Evolutionary conservation across 2,113 vertebrate species (phyloP).

Genomic region (Rattus norvegicus): DNA sequence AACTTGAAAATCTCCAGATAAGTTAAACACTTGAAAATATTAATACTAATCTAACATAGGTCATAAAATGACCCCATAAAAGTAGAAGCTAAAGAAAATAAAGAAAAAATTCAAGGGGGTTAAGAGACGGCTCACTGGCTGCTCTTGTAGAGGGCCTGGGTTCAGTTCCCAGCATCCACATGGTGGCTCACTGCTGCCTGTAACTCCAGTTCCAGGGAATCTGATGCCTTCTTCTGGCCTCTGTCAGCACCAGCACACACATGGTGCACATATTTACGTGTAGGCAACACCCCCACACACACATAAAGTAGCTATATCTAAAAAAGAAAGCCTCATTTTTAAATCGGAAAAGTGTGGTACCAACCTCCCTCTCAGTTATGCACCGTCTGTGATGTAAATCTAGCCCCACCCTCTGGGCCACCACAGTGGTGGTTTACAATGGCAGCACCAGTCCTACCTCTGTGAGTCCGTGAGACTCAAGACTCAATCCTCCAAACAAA

Average conservation of each 20-base stretch:
- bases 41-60: not conserved
- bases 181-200: not conserved
- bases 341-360: not conserved
- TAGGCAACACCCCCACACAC: too few relatives aligned
- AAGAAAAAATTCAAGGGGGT: not conserved
- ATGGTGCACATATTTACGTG: not conserved
- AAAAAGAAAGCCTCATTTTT: not conserved
- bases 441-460: not conserved
- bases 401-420: not conserved
- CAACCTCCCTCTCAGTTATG: not conserved
- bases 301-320: not conserved
- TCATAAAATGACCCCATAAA: slow-evolving; percentile 28
- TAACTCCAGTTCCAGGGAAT: not conserved
- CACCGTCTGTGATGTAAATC: not conserved
- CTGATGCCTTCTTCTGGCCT: not conserved
- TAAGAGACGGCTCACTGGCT: not conserved
- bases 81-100: not conserved
- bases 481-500: slow-evolving; percentile 12
- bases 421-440: not conserved
- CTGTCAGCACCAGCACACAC: not conserved
- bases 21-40: slow-evolving; percentile 6
- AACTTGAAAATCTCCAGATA: not conserved
- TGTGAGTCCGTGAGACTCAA: not conserved
- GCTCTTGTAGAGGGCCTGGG: not conserved
- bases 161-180: not conserved